Evolutionary conservation across 2,888 invertebrate species (phyloP).

Genomic region (Oxycera nigricornis): DNA sequence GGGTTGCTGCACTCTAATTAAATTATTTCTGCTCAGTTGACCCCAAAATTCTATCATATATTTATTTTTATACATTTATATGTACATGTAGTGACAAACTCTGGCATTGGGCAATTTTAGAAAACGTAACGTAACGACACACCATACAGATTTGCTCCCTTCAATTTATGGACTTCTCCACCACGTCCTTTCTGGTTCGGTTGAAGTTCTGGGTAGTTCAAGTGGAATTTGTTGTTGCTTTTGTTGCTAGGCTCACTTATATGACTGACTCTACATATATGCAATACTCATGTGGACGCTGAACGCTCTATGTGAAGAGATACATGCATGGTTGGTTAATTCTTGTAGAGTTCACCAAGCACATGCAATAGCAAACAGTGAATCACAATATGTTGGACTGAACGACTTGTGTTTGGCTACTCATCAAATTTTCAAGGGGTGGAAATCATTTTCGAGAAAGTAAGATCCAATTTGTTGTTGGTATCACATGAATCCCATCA

Average conservation of each 20-base stretch:
- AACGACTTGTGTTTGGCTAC: no score
- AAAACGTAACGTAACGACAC: background rate
- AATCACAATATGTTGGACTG: no score
- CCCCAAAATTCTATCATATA: conserved; percentile 1
- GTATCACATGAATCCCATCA: no score
- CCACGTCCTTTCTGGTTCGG: background rate
- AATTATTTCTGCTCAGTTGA: conserved; percentile 30
- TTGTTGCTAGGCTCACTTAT: background rate
- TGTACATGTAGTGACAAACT: background rate
- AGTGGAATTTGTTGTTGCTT: background rate
- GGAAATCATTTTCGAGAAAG: no score
- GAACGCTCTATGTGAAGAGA: background rate
- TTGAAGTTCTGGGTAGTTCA: background rate
- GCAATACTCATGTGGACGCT: no score
- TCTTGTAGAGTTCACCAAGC: background rate
- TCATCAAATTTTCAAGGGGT: no score
- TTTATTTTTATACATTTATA: background rate
- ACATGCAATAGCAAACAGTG: background rate
- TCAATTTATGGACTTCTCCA: background rate
- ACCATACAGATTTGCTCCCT: conserved; percentile 4
- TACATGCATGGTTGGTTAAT: background rate
- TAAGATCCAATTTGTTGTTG: no score
- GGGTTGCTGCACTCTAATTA: conserved; percentile 14
- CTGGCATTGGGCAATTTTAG: background rate
- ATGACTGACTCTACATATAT: no score